Base-by-base conservation (phyloP, 2,888 invertebrate species). In the Plusia festucae region DNA sequence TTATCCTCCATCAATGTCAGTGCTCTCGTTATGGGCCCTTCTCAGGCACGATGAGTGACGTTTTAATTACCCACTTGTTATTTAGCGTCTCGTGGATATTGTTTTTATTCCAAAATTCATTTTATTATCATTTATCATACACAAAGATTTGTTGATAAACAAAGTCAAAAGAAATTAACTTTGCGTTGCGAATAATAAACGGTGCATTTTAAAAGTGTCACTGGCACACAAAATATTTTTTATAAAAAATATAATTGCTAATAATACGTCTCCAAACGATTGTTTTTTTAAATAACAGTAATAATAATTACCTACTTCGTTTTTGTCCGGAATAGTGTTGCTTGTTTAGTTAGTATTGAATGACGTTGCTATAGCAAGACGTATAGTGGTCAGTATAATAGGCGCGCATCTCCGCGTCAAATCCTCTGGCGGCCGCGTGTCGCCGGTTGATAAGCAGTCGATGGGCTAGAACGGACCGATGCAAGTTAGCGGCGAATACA, bases 371-470 rank as follows among this genome's bases (percentile, higher is more conserved):
- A 64, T 64, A 69, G 60, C 55, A 74, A 64, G 62, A 65, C 52
- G 65, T 75, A 79, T 78, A 78, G 80, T 79, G 86, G 87, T 82
- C 85, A 83, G 85, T 72, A 90, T 87, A 89, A 90, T 90, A 85
- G 87, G 80, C 82, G 89, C 86, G 87, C 90, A 88, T 90, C 89
- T 88, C 86, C 76, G 83, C 89, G 88, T 90, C 89, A 91, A 93
- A 93, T 92, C 91, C 93, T 88, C 84, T 82, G 75, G 84, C 75
- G 88, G 85, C 79, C 88, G 93, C 89, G 93, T 94, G 93, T 90
- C 90, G 88, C 86, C 86, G 82, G 82, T 84, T 91, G 93, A 94
- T 94, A 94, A 94, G 93, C 90, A 85, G 79, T 78, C 90, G 86
- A 90, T 87, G 90, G 86, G 83, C 81, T 81, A 77, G 73, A 74